Percentiles rank a stretch among this genome's conserved stretches.
phyloP scores from a whole-genome alignment of 2,797 vertebrate genomes.

The Simalia tracyae region DNA sequence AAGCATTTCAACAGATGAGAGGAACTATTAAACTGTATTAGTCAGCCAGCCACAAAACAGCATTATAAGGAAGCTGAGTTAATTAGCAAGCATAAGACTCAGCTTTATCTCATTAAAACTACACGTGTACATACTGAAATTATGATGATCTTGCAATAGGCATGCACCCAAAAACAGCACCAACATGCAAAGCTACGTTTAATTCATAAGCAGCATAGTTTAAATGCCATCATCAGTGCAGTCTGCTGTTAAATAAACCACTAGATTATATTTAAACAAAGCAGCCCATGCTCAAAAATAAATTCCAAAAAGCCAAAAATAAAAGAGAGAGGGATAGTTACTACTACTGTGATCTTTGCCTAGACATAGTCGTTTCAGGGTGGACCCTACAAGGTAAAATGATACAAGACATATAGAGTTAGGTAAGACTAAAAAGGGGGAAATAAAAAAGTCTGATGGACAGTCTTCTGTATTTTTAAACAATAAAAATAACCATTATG shows the following conservation, averaged over 20 bases:
- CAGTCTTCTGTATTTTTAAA: slow-evolving; percentile 84
- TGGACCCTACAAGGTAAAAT: slow-evolving; percentile 96
- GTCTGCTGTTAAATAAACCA: slow-evolving; percentile 56
- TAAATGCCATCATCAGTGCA: slow-evolving; percentile 43
- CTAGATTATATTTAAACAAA: slow-evolving; percentile 66
- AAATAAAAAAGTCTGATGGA: slow-evolving; percentile 70
- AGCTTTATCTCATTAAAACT: slow-evolving; percentile 31
- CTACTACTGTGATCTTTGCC: slow-evolving; percentile 98
- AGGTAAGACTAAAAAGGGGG: slow-evolving; percentile 81
- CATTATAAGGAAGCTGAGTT: slow-evolving; percentile 55
- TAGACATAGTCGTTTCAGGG: slow-evolving; percentile 96
- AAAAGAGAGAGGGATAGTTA: slow-evolving; percentile 89
- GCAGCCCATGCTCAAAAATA: slow-evolving; percentile 81
- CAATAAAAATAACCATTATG: slow-evolving; percentile 80
- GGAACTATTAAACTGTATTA: slow-evolving; percentile 40
- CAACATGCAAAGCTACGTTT: slow-evolving; percentile 56
- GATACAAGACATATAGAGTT: slow-evolving; percentile 87
- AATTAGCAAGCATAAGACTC: slow-evolving; percentile 48
- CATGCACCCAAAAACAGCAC: slow-evolving; percentile 54
- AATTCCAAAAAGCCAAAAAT: slow-evolving; percentile 75
- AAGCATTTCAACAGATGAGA: slow-evolving; percentile 55
- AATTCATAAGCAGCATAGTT: slow-evolving; percentile 27
- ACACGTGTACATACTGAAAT: slow-evolving; percentile 47
- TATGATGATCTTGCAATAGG: slow-evolving; percentile 60
- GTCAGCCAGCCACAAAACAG: slow-evolving; percentile 57